phyloP scores from a whole-genome alignment of 1,140 invertebrate species.

The Cryptotermes secundus region DNA sequence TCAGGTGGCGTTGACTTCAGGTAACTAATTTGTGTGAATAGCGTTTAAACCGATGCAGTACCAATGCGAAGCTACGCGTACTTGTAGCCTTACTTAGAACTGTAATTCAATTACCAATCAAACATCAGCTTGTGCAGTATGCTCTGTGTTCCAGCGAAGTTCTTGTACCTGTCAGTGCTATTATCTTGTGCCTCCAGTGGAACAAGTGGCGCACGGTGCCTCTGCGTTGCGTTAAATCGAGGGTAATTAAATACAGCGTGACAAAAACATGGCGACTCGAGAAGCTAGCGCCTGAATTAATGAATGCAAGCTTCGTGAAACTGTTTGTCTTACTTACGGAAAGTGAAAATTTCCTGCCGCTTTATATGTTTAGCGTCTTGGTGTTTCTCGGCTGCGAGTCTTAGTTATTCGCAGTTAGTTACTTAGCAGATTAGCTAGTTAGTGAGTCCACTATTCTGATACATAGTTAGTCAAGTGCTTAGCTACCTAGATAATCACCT shows the following conservation, averaged over 20 bases:
- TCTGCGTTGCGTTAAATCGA: background rate
- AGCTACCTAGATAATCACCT: too few relatives aligned
- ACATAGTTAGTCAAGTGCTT: too few relatives aligned
- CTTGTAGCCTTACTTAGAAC: background rate
- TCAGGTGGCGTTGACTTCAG: background rate
- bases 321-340: background rate
- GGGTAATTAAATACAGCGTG: background rate
- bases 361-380: too few relatives aligned
- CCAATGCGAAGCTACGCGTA: background rate
- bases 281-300: background rate
- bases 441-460: too few relatives aligned
- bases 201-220: too few relatives aligned
- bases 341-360: too few relatives aligned
- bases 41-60: background rate
- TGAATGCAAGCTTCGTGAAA: background rate
- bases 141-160: too few relatives aligned
- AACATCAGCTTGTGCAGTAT: too few relatives aligned
- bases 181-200: background rate
- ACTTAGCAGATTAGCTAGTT: too few relatives aligned
- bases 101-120: background rate
- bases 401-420: too few relatives aligned
- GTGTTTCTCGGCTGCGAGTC: too few relatives aligned
- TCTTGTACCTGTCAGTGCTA: background rate
- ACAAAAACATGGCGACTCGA: background rate
- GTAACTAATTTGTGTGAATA: background rate